Conservation (phyloP, 2,888 invertebrate genomes). For the Melieria picta region DNA sequence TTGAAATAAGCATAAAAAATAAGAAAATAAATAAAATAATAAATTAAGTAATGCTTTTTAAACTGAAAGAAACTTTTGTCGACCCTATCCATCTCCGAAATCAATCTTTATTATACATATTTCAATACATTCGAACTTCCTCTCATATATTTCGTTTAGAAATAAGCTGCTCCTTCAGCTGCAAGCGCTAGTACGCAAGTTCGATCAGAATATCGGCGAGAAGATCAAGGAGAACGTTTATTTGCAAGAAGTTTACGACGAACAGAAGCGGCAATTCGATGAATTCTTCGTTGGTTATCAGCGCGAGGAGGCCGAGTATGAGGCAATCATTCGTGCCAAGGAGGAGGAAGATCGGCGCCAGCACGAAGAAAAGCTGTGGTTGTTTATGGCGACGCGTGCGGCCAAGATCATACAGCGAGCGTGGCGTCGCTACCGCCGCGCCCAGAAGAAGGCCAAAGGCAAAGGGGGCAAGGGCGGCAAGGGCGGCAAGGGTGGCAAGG, state of each 20-base stretch:
- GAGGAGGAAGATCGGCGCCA: constrained; percentile 52
- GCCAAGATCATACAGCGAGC: constrained; percentile 57
- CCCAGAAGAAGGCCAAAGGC: constrained; percentile 51
- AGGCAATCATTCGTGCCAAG: constrained; percentile 51
- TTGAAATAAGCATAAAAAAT: too few species aligned
- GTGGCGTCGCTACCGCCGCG: constrained; percentile 53
- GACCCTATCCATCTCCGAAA: background rate
- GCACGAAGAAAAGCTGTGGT: constrained; percentile 55
- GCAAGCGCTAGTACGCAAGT: constrained; percentile 56
- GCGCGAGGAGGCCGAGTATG: constrained; percentile 53
- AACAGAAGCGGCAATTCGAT: constrained; percentile 47
- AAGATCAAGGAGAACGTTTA: constrained; percentile 54
- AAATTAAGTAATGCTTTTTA: background rate
- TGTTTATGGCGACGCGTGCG: constrained; percentile 60
- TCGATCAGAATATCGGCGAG: constrained; percentile 58
- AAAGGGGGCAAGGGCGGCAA: constrained; percentile 45
- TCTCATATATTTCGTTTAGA: constrained; percentile 43
- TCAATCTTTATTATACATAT: background rate
- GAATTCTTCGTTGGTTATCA: constrained; percentile 52
- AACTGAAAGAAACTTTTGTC: background rate
- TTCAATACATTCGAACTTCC: background rate
- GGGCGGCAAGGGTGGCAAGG: constrained; percentile 45
- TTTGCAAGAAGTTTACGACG: constrained; percentile 48
- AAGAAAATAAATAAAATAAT: too few species aligned
- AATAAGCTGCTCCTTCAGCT: constrained; percentile 58